Conservation (phyloP, 2,113 vertebrate genomes). For the Chloebia gouldiae region DNA sequence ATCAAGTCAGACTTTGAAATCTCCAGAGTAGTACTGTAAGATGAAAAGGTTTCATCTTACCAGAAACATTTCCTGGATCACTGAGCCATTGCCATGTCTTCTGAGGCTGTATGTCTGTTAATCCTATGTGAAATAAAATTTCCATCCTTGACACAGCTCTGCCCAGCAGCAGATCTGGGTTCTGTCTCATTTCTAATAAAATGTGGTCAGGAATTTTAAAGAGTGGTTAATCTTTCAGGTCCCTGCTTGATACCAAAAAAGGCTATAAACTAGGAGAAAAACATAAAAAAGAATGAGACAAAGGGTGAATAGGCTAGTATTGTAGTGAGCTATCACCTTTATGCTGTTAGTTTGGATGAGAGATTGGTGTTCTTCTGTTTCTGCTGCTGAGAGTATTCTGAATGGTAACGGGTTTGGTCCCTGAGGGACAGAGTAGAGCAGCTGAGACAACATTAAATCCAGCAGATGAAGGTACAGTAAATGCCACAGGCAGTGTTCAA, state of each 20-base stretch:
- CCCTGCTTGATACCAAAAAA: neutral
- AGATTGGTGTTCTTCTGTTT: conserved; percentile 25
- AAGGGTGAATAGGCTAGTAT: neutral
- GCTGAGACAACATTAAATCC: conserved; percentile 61
- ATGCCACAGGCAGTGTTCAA: conserved; percentile 49
- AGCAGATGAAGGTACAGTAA: conserved; percentile 66
- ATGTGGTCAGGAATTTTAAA: neutral
- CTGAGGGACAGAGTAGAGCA: conserved; percentile 46
- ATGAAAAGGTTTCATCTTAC: conserved; percentile 17
- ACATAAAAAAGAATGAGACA: neutral
- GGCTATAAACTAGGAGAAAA: neutral
- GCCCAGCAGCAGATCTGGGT: neutral
- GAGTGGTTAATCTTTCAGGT: neutral
- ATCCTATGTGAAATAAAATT: conserved; percentile 31
- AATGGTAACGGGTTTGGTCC: conserved; percentile 47
- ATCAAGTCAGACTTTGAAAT: conserved; percentile 25
- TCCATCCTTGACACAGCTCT: neutral
- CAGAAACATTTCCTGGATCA: conserved; percentile 28
- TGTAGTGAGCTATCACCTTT: conserved; percentile 32
- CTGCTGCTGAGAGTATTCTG: conserved; percentile 38
- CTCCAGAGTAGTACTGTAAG: conserved; percentile 1
- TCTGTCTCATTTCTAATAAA: conserved; percentile 21
- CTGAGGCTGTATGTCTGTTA: neutral
- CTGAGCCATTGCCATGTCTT: conserved; percentile 21
- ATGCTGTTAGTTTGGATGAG: conserved; percentile 17